Base-by-base conservation (phyloP, 2,113 vertebrate species). In the Apodemus sylvaticus region DNA sequence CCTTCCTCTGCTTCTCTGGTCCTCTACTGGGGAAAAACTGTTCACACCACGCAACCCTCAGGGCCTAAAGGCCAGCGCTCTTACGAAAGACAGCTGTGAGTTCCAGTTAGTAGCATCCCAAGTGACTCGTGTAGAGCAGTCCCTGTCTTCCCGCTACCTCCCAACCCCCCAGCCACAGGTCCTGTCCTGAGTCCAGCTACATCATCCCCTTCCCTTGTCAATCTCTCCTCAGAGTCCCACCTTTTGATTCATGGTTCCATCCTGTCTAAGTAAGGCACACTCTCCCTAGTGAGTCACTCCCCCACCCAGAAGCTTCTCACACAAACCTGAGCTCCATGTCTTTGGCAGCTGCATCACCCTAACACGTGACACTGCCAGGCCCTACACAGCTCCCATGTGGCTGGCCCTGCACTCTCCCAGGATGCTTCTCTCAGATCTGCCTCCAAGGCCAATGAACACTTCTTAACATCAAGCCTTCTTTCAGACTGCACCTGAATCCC, bases 1-100 rank as follows among this genome's bases (percentile, higher is more conserved):
- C 77, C 77, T 94, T 83, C 91, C 64, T 85, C 91, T 17, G 22
- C 94, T 89, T 92, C 88, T 90, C 36, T 70, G 51, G 93, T 89
- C 74, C 78, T 86, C 71, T 77, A 73, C 11, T 42, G 22, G 82
- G 45, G 55, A 10, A 89, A 71, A 53, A 29, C 68, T 89, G 24
- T 14, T 64, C 51, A 11, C 31, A 4, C 14, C 7, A 19, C 4
- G 10, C 22, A 34, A 48, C 66, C 71, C 31, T 2, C 34, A 8
- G n/a, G 19, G 6, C 7, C 71, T 48, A 66, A 36, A 1, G 42
- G 2, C 22, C 34, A 68, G 17, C 64, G 51, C 36, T n/a, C 20
- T 5, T 71, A 7, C 4, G 39, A 73, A 45, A 83, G 71, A 24
- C 4, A 0, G 5, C 29, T 11, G 19, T 45, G 83, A 73, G 55